Base-by-base conservation (phyloP, 2,113 vertebrate genomes). In the Chaenocephalus aceratus region DNA sequence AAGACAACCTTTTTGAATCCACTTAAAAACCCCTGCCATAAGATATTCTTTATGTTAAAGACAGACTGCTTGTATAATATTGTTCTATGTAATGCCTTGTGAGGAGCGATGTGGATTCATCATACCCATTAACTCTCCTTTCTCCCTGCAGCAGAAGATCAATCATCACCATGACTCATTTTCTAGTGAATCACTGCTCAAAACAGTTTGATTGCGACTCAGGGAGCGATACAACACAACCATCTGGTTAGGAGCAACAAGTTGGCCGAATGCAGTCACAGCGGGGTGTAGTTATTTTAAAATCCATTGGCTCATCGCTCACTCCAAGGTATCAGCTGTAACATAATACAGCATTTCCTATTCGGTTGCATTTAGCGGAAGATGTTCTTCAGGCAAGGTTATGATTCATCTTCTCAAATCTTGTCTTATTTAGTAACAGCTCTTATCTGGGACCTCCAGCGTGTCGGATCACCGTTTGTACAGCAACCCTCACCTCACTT, bases 111-210 rank as follows among this genome's bases (percentile, higher is more conserved):
- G 26, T 70, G 54, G 60, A 76, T 75, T 75, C 34, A 77, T 79
- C 34, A 59, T 61, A 15, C 56, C 45, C 59, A 75, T 83, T 73
- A 77, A 79, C 30, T 48, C 36, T 54, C 56, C 45, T 76, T 75
- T 75, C 74, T 68, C 83, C 67, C 64, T 84, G 61, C 49, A 80
- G 77, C 73, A 72, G 69, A 72, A 75, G n/a, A 84, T 82, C 48
- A 86, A 84, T 82, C 48, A 86, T 76, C 57, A 76, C 57, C 52
- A 54, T 83, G 68, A 85, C 75, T 85, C 61, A 87, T 63, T 80
- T 82, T 81, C 51, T 51, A 44, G 51, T 73, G 59, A 84, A 72
- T 78, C 51, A 79, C 72, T 79, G 54, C 46, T 58, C 61, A 52
- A 45, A 77, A 73, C 56, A 36, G 66, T 77, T 79, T 71, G 62